Base-by-base conservation (phyloP, 2,888 invertebrate genomes). In the Drosophila nr. perissopoda region DNA sequence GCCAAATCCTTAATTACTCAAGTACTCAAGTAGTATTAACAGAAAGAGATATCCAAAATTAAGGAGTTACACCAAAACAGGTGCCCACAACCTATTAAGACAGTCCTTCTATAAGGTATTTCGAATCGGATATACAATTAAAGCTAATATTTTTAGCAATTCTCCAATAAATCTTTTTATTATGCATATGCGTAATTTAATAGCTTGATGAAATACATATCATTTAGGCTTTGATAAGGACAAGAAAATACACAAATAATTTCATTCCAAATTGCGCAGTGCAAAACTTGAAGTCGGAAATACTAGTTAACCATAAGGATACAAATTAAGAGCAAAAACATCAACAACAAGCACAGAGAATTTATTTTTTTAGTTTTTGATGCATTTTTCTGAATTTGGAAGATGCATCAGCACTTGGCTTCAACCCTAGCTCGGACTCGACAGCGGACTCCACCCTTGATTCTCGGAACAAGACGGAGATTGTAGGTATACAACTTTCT, bases 321-420 rank as follows among this genome's bases (percentile, higher is more conserved):
- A 16, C 46, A 1, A 79, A n/a, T 11, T 33, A 38, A 62, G 54
- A 40, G 53, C 29, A 74, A 59, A 54, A 57, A 65, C 67, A 57
- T 46, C 78, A 42, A 34, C 21, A 25, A 40, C 29, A 54, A 38
- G 27, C 49, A 67, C 72, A 70, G 70, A 69, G 73, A 73, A 71
- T 79, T 86, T 82, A 75, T 77, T 76, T 57, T 71, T 80, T 81
- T 77, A 70, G 81, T 52, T 74, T 88, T 81, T 70, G 70, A 64
- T 88, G 88, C 88, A 89, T 88, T 89, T 78, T 70, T 77, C 80
- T 88, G 72, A 72, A 80, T 84, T 85, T 79, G 84, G 89, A 89
- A 81, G 84, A 83, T 83, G 84, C 87, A 84, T 87, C 89, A 79
- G 84, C 84, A 87, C 82, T 85, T 89, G 89, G 38, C 27, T 60